Conservation (phyloP, 2,113 vertebrate species). For the Capra hircus region DNA sequence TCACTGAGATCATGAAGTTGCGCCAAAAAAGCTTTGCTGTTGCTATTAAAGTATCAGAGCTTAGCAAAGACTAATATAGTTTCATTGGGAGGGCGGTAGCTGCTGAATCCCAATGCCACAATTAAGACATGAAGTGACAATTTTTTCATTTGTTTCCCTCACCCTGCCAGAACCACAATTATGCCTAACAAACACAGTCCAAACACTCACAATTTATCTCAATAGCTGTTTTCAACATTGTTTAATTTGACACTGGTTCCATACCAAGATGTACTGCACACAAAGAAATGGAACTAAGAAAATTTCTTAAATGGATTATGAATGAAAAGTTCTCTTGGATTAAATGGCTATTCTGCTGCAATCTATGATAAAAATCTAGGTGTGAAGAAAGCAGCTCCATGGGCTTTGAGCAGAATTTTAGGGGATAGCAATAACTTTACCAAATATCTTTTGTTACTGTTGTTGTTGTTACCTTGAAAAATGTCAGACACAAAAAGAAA, state of each 20-base stretch:
- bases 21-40: slow-evolving; percentile 22
- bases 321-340: neutral
- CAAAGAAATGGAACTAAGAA: slow-evolving; percentile 8
- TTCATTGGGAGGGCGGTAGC: slow-evolving; percentile 20
- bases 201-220: slow-evolving; percentile 63
- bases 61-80: neutral
- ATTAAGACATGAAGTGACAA: slow-evolving; percentile 50
- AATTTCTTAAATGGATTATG: slow-evolving; percentile 22
- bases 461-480: neutral
- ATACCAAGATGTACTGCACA: slow-evolving; percentile 36
- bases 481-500: neutral
- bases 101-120: slow-evolving; percentile 51
- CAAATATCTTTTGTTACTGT: neutral
- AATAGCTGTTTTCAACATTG: slow-evolving; percentile 51
- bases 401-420: neutral
- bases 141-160: slow-evolving; percentile 56
- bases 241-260: slow-evolving; percentile 44
- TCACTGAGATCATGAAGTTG: neutral
- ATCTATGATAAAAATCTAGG: neutral
- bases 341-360: neutral
- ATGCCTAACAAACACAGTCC: slow-evolving; percentile 49
- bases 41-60: slow-evolving; percentile 6
- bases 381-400: neutral
- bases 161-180: slow-evolving; percentile 15
- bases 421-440: neutral